These are phyloP conservation scores for Lucilia cuprina DNA, from an alignment of 1,140 invertebrate species.

Conservation along the genomic window DNA sequence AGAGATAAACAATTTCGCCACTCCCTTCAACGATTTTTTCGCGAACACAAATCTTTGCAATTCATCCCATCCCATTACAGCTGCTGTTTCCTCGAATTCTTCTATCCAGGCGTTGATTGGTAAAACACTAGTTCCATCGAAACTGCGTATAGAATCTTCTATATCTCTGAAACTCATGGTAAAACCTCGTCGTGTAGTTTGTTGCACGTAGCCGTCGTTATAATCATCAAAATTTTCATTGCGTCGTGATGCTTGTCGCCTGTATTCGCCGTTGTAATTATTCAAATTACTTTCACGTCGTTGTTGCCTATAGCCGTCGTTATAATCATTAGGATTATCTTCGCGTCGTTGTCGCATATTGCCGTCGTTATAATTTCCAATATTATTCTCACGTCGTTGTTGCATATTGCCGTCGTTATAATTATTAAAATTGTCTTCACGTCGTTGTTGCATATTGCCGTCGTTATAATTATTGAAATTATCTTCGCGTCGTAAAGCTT, in stretches of 20 bases:
- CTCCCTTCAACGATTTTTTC: not conserved
- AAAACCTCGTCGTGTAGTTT: not conserved
- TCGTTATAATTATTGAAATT: not conserved
- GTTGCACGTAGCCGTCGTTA: not conserved
- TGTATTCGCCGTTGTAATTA: not conserved
- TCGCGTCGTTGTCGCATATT: no score
- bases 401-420: not conserved
- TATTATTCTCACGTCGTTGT: not conserved
- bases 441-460: not conserved
- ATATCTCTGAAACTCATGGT: not conserved
- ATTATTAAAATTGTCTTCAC: not conserved
- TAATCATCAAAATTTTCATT: not conserved
- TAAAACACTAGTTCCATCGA: not conserved
- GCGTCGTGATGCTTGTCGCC: no score
- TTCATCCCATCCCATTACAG: constrained; percentile 16
- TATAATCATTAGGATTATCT: not conserved
- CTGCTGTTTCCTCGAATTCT: constrained; percentile 6
- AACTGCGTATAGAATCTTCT: not conserved
- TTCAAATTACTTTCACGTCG: not conserved
- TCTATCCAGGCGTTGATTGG: not conserved
- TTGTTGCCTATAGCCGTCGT: not conserved
- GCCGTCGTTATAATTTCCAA: no score
- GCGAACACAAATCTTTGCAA: constrained; percentile 15
- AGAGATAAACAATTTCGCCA: not conserved
- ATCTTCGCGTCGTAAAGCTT: constrained; percentile 19